Percentiles rank a stretch among this genome's conserved stretches.
phyloP scores from a whole-genome alignment of 2,797 vertebrate genomes.

The Chrysocyon brachyurus region DNA sequence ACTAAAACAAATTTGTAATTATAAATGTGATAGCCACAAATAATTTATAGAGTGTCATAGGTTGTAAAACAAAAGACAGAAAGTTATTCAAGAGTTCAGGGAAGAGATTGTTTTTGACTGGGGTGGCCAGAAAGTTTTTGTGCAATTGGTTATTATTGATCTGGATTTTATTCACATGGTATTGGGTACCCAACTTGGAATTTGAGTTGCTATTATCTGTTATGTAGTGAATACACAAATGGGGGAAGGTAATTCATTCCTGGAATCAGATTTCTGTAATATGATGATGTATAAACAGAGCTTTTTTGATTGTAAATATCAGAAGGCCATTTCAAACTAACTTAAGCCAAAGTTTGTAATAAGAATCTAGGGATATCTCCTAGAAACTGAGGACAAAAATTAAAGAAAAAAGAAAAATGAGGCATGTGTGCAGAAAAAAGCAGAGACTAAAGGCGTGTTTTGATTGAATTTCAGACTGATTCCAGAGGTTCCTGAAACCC shows the following conservation, averaged over 20 bases:
- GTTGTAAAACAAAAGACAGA: neutral
- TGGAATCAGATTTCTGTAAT: neutral
- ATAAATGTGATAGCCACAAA: neutral
- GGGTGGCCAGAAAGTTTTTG: neutral
- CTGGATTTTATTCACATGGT: neutral
- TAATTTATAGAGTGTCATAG: neutral
- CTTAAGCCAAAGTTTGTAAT: slow-evolving; percentile 8
- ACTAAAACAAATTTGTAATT: neutral
- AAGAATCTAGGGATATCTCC: neutral
- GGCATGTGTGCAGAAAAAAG: neutral
- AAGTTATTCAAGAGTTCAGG: neutral
- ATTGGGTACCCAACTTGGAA: neutral
- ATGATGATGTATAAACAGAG: neutral
- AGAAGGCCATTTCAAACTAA: neutral
- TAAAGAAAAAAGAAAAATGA: neutral
- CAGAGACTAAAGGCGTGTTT: neutral
- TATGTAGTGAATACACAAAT: neutral
- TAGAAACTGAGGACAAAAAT: neutral
- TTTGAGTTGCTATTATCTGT: neutral
- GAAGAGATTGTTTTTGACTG: neutral
- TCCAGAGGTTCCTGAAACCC: neutral
- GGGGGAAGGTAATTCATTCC: neutral
- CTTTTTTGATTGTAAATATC: neutral
- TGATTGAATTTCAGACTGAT: neutral
- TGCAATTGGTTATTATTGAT: neutral